Percentiles rank a stretch among this genome's conserved stretches.
Evolutionary conservation across 1,140 invertebrate species (phyloP).

Genomic region (Hermetia illucens): DNA sequence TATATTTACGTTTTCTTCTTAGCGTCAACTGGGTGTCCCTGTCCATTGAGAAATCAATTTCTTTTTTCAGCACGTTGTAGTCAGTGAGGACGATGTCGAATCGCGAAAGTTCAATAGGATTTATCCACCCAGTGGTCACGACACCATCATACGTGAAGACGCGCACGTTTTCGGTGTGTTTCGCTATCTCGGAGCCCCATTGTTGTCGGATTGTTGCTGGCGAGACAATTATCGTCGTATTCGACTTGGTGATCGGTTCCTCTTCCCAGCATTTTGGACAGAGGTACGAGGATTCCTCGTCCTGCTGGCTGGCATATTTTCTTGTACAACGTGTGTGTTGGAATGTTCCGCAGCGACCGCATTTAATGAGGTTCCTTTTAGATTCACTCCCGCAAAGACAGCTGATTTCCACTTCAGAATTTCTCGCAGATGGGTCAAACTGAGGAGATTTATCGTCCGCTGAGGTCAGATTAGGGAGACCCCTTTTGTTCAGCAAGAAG

Average conservation of each 20-base stretch:
- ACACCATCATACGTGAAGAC: slow-evolving; percentile 44
- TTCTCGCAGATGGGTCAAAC: no score
- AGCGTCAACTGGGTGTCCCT: slow-evolving; percentile 14
- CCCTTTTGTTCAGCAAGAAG: slow-evolving; percentile 43
- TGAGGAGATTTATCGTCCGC: no score
- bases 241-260: slow-evolving; percentile 22
- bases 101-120: slow-evolving; percentile 44
- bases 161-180: slow-evolving; percentile 37
- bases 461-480: slow-evolving; percentile 1
- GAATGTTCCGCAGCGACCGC: slow-evolving; percentile 11
- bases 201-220: slow-evolving; percentile 52
- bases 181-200: slow-evolving; percentile 59
- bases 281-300: no score
- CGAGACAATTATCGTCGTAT: slow-evolving; percentile 60
- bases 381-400: background rate
- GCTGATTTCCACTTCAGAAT: no score
- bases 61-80: slow-evolving; percentile 46
- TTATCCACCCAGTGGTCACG: slow-evolving; percentile 41
- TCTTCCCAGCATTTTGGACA: slow-evolving; percentile 23
- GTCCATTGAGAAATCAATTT: slow-evolving; percentile 36
- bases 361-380: no score
- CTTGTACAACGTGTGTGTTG: slow-evolving; percentile 19
- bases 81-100: slow-evolving; percentile 65
- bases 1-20: slow-evolving; percentile 15
- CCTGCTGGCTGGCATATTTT: no score